Conservation (phyloP, 1,140 invertebrate genomes). For the Aphidius ervi region DNA sequence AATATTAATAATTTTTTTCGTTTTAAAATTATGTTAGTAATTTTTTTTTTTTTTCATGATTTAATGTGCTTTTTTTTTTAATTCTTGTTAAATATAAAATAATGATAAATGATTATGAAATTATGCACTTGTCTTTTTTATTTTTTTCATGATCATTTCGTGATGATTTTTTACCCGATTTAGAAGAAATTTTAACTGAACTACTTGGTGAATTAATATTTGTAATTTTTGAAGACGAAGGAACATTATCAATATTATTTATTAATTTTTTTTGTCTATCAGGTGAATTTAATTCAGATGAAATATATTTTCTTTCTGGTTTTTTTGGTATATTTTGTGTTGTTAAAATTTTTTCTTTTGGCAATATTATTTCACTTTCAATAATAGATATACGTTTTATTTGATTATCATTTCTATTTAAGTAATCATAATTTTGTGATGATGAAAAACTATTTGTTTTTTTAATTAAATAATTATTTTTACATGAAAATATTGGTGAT, state of each 20-base stretch:
- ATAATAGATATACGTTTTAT: conserved; percentile 29
- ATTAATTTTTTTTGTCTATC: conserved; percentile 7
- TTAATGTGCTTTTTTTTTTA: not conserved
- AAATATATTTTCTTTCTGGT: conserved; percentile 27
- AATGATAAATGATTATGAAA: conserved; percentile 35
- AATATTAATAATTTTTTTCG: conserved; percentile 23
- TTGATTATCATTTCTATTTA: not conserved
- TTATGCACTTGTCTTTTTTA: conserved; percentile 47
- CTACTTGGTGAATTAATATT: conserved; percentile 28
- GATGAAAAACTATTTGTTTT: not conserved
- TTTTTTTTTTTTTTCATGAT: conserved; percentile 6
- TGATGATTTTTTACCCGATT: conserved; percentile 17
- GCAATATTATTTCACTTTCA: conserved; percentile 25
- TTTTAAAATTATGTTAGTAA: conserved; percentile 14
- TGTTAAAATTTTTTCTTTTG: conserved; percentile 11
- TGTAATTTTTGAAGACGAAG: not conserved
- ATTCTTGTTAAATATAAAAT: conserved; percentile 11
- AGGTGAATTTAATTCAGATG: conserved; percentile 19
- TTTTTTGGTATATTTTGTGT: conserved; percentile 28
- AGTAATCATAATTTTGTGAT: not conserved
- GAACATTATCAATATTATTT: conserved; percentile 13
- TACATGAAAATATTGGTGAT: too few species aligned
- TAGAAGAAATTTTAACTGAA: conserved; percentile 27
- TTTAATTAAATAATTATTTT: not conserved
- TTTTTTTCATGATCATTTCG: conserved; percentile 19